Evolutionary conservation across 2,888 invertebrate species (phyloP), one percentile per base, ranked within the genome.

Genomic region (Seira sanloemensis): DNA sequence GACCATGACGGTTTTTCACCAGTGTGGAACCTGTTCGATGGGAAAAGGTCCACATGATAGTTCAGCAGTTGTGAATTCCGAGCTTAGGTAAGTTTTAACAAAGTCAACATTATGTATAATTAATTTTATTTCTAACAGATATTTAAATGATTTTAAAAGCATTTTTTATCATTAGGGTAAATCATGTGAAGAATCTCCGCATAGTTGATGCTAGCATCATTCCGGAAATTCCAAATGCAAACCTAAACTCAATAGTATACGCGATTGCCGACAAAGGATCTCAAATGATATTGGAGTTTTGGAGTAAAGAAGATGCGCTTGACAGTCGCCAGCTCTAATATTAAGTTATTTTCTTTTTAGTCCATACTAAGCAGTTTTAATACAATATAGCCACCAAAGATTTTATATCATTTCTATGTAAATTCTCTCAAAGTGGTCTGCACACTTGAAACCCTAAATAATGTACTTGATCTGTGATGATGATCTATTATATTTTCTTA

Each of bases 1-100:
- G n/a, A 84, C 86, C 0, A 2, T 86, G 1, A 87, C 87, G 0
- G 58, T 86, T n/a, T 84, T 78, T 72, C 88, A 88, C 68, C 86
- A 67, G 0, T 78, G 79, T 23, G 58, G 84, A 16, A 23, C 58
- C 50, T 72, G 73, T 67, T 16, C 68, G 21, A 54, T 87, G 86
- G 88, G 88, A 72, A 80, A 81, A 67, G 65, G 37, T 21, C 16
- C 9, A 0, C 50, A 71, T 25, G 84, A 84, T 54, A 50, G 79
- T n/a, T 77, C 37, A 18, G 86, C 86, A 24, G 88, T 88, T 2
- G 75, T 86, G 0, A 85, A 88, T 54, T 79, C 86, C 5, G 25
- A 78, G 37, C 21, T 88, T 2, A 79, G 86, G 85, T 85, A 46
- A 46, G n/a, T 72, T 19, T 24, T 46, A 9, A 71, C 19, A 68